Base-by-base conservation (phyloP, 2,113 vertebrate genomes). In the Agapornis roseicollis region DNA sequence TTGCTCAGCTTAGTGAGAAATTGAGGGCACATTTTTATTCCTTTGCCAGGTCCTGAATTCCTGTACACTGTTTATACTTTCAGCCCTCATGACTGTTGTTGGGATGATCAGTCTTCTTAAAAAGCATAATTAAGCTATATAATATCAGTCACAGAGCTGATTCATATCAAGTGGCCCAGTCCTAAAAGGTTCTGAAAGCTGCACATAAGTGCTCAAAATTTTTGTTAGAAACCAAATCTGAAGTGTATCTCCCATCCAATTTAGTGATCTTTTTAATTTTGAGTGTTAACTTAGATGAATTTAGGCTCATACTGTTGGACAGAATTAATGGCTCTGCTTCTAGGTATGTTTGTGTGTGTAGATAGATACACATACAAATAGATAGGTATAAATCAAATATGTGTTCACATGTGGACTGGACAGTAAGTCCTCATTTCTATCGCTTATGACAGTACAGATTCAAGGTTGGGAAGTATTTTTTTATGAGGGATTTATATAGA, bases 281-380 rank as follows among this genome's bases (percentile, higher is more conserved):
- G 7, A 68, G 28, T 35, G 14, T 37, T 49, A 44, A 56, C 23
- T 84, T 80, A 66, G 35, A 6, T 79, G 17, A 82, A 39, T 82
- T 85, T 66, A 49, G 18, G 37, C 33, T 63, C 22, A 52, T 33
- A 13, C 2, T 33, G 1, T 50, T 42, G 31, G 33, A 49, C 74
- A 85, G 18, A 63, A 81, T 27, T 13, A 73, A 63, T 6, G 2
- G 3, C 24, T 82, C 20, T 78, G 37, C 2, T 66, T 61, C 44
- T 63, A 76, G 1, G 7, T 35, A 5, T 23, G 4, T 17, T 2
- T 6, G 7, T 1, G 7, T 23, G 0, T 37, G 10, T 35, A 15
- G 8, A 20, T 17, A 12, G 53, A 46, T 22, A 47, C 5, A 47
- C 46, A 47, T 31, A 20, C 31, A 33, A 29, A 50, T 13, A 50